A percentile compares a stretch with the other conserved stretches of the same genome.
phyloP scores from a whole-genome alignment of 2,797 vertebrate genomes.

The Falco columbarius region DNA sequence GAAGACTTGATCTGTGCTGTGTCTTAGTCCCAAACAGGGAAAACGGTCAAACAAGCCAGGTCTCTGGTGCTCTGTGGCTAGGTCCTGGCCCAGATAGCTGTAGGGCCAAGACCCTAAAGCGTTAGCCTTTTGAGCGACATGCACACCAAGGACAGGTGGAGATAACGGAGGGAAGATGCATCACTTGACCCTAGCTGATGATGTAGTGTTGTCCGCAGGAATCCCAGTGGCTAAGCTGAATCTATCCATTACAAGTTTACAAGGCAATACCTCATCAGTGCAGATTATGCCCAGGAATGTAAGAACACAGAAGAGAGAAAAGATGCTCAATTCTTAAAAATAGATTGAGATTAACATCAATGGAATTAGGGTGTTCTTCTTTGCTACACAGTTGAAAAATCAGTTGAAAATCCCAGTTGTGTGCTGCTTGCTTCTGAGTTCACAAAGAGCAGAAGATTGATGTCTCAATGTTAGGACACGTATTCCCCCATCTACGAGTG shows the following conservation, averaged over 20 bases:
- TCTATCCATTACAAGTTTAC: neutral
- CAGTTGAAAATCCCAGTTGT: neutral
- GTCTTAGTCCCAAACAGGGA: neutral
- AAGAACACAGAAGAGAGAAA: neutral
- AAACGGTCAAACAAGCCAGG: neutral
- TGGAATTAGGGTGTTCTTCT: neutral
- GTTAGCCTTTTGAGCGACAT: neutral
- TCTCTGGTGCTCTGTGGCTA: neutral
- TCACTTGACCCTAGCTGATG: neutral
- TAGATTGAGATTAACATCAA: neutral
- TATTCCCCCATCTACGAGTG: neutral
- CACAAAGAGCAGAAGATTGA: neutral
- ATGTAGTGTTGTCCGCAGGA: neutral
- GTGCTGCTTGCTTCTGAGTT: neutral
- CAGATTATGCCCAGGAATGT: neutral
- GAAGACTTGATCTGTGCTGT: neutral
- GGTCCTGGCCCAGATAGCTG: neutral
- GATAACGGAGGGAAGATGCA: neutral
- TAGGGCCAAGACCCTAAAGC: neutral
- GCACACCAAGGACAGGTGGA: neutral
- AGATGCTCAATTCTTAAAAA: neutral
- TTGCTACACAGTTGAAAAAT: neutral
- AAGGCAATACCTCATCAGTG: neutral
- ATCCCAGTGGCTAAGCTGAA: neutral
- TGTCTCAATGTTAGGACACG: neutral